These are phyloP conservation scores for Patella pellucida DNA, from an alignment of 2,888 invertebrate species.

Conservation along the genomic window DNA sequence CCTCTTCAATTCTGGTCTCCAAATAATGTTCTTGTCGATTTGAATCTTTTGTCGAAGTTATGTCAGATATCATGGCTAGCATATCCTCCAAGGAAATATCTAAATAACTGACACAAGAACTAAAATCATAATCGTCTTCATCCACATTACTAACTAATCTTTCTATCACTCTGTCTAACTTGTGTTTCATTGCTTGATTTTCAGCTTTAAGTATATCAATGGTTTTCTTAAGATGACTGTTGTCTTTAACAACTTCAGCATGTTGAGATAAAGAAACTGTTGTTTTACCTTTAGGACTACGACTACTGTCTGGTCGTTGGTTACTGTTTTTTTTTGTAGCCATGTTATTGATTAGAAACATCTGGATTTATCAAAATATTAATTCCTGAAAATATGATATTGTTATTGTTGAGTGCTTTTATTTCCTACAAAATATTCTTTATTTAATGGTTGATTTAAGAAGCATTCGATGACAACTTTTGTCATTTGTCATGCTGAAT, in stretches of 20 bases:
- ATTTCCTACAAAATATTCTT: too few species aligned
- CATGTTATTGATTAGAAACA: too few species aligned
- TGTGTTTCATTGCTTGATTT: constrained; percentile 43
- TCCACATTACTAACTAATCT: constrained; percentile 46
- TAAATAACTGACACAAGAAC: constrained; percentile 1
- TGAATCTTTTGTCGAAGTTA: constrained; percentile 1
- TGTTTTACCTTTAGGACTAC: constrained; percentile 12
- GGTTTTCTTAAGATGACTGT: constrained; percentile 42
- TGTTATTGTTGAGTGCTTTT: too few species aligned
- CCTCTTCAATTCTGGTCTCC: constrained; percentile 60
- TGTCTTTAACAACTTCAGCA: constrained; percentile 46
- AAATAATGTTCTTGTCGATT: constrained; percentile 25
- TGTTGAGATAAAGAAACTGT: constrained; percentile 2
- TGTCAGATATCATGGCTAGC: not conserved
- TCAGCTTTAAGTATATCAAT: constrained; percentile 39
- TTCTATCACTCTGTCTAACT: constrained; percentile 39
- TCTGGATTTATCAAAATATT: too few species aligned
- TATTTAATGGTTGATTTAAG: too few species aligned
- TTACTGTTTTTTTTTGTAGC: too few species aligned
- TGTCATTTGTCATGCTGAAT: too few species aligned
- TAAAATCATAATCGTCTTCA: constrained; percentile 15
- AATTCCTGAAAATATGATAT: too few species aligned
- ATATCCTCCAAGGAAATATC: constrained; percentile 10
- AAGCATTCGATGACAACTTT: too few species aligned
- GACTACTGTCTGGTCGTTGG: not conserved